A percentile compares a stretch with the other conserved stretches of the same genome.
These are phyloP conservation scores for Brachystomella parvula DNA, from an alignment of 1,140 invertebrate species.

Conservation along the genomic window DNA sequence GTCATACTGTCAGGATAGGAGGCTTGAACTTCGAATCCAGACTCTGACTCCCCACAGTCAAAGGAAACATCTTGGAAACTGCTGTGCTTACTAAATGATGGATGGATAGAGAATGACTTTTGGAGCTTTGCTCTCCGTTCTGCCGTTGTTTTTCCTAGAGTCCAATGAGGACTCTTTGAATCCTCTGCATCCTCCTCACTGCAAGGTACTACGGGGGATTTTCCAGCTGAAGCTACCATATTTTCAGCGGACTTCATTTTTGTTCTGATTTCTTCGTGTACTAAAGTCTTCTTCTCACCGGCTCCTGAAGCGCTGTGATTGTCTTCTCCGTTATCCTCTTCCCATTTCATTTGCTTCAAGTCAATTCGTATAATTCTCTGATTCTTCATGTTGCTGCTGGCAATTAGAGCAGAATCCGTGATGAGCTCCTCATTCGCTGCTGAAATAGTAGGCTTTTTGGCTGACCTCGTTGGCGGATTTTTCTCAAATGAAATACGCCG, in stretches of 20 bases:
- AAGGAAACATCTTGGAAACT: conserved; percentile 13
- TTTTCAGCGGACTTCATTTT: neutral
- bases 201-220: neutral
- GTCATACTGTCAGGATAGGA: neutral
- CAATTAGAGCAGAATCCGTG: no score
- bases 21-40: conserved; percentile 8
- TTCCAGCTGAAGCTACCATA: neutral
- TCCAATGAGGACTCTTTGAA: neutral
- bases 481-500: conserved; percentile 7
- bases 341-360: conserved; percentile 23
- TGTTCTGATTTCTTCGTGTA: neutral
- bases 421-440: no score
- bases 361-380: conserved; percentile 22
- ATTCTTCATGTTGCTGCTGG: conserved; percentile 12
- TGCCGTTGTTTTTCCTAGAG: conserved; percentile 21
- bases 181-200: neutral
- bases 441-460: neutral
- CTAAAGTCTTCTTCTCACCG: neutral
- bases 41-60: conserved; percentile 19
- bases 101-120: conserved; percentile 28
- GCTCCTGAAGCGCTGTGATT: conserved; percentile 17
- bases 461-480: neutral
- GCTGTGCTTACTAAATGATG: conserved; percentile 5
- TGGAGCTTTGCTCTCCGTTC: conserved; percentile 31
- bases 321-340: conserved; percentile 7